Conservation (phyloP, 2,888 invertebrate genomes). For the Ferrisia virgata region DNA sequence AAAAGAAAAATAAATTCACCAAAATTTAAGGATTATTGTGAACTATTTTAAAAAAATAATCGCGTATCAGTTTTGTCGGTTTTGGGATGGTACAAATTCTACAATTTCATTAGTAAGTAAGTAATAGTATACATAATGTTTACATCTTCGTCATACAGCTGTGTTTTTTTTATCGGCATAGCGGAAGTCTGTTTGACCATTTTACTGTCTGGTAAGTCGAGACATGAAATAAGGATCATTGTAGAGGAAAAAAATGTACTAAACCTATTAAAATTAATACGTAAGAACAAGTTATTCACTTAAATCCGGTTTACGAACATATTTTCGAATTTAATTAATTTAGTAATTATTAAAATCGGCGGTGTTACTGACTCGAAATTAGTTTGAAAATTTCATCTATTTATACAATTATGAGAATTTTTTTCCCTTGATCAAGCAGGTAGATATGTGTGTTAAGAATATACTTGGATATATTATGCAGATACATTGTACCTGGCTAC, state of each 20-base stretch:
- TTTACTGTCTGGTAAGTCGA: not conserved
- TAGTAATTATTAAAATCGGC: not conserved
- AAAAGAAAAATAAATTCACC: too few relatives aligned
- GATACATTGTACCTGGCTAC: not conserved
- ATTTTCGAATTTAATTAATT: conserved; percentile 22
- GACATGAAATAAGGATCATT: not conserved
- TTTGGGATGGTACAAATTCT: not conserved
- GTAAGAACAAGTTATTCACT: not conserved
- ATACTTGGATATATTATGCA: too few relatives aligned
- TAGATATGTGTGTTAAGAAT: too few relatives aligned
- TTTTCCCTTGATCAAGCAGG: too few relatives aligned
- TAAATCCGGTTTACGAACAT: not conserved
- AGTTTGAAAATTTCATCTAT: not conserved
- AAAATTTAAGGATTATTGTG: too few relatives aligned
- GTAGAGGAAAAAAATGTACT: not conserved
- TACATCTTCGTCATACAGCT: not conserved
- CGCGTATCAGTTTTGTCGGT: not conserved
- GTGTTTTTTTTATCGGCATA: not conserved
- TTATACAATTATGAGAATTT: not conserved
- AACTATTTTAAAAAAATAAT: not conserved
- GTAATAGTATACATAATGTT: too few relatives aligned
- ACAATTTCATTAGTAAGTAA: not conserved
- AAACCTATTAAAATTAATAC: conserved; percentile 14
- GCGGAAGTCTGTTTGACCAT: conserved; percentile 23
- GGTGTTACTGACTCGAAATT: conserved; percentile 18